Percentiles rank a stretch among this genome's conserved stretches.
Evolutionary conservation across 1,140 invertebrate species (phyloP).

Genomic region (Lucilia sericata): DNA sequence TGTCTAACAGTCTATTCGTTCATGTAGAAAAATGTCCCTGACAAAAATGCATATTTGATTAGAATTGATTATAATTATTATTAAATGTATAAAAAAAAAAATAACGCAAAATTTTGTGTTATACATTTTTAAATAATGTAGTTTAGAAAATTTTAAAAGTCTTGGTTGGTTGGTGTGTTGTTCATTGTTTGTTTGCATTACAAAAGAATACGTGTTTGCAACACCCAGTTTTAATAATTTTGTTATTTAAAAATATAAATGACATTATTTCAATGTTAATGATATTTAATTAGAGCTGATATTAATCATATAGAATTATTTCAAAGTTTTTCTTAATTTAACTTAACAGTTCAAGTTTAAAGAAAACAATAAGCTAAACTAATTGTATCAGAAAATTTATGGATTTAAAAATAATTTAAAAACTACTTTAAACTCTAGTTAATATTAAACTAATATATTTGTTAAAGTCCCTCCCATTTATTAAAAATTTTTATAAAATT

Average conservation of each 20-base stretch:
- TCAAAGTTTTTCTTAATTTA: too few relatives aligned
- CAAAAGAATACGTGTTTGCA: conserved; percentile 20
- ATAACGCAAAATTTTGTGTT: not conserved
- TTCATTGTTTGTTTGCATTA: not conserved
- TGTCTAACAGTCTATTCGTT: not conserved
- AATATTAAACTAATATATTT: too few relatives aligned
- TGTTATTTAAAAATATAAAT: not conserved
- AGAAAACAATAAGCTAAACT: too few relatives aligned
- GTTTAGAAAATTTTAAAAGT: not conserved
- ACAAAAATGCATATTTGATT: conserved; percentile 42
- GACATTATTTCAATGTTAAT: not conserved
- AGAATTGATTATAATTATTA: conserved; percentile 16
- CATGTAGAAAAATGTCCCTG: conserved; percentile 32
- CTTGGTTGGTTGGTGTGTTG: not conserved
- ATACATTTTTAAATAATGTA: not conserved
- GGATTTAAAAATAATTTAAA: too few relatives aligned
- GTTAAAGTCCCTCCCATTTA: too few relatives aligned
- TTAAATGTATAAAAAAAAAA: not conserved
- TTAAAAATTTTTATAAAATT: too few relatives aligned
- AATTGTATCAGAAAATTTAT: too few relatives aligned
- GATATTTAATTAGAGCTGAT: conserved; percentile 24
- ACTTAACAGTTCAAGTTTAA: too few relatives aligned
- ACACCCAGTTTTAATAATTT: not conserved
- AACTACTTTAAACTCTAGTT: too few relatives aligned
- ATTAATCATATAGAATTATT: not conserved